Evolutionary conservation across 2,797 vertebrate species (phyloP).

Genomic region (Adelosebastes latens): DNA sequence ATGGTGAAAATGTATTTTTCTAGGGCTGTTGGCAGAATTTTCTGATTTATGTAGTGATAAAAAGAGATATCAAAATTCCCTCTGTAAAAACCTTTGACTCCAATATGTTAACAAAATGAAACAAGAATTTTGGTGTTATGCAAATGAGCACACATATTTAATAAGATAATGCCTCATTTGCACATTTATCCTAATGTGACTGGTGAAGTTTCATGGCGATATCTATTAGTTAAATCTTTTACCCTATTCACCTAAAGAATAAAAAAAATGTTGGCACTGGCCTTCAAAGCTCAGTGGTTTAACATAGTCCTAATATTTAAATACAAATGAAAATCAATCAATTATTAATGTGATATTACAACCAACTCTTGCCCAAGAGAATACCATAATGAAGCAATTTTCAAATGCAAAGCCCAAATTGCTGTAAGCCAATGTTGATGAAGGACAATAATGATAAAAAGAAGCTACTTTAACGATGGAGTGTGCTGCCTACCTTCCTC

Average conservation of each 20-base stretch:
- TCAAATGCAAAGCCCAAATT: neutral
- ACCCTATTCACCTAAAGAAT: neutral
- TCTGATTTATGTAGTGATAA: neutral
- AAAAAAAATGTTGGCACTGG: neutral
- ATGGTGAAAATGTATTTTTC: neutral
- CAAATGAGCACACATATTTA: neutral
- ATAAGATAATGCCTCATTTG: neutral
- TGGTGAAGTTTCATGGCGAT: neutral
- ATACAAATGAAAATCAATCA: neutral
- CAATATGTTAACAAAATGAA: neutral
- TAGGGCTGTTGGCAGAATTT: neutral
- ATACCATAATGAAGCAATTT: neutral
- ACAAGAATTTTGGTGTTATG: no score
- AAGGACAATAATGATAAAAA: neutral
- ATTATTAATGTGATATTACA: neutral
- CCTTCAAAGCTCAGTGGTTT: neutral
- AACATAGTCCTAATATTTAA: neutral
- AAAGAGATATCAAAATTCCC: neutral
- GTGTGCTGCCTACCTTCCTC: neutral
- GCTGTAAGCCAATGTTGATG: neutral
- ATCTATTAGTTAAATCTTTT: neutral
- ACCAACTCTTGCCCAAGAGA: no score
- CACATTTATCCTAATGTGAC: neutral
- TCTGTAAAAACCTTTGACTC: neutral
- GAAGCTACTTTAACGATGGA: neutral